These are phyloP conservation scores for Aldrovandia affinis DNA, from an alignment of 2,797 vertebrate species.

Conservation along the genomic window DNA sequence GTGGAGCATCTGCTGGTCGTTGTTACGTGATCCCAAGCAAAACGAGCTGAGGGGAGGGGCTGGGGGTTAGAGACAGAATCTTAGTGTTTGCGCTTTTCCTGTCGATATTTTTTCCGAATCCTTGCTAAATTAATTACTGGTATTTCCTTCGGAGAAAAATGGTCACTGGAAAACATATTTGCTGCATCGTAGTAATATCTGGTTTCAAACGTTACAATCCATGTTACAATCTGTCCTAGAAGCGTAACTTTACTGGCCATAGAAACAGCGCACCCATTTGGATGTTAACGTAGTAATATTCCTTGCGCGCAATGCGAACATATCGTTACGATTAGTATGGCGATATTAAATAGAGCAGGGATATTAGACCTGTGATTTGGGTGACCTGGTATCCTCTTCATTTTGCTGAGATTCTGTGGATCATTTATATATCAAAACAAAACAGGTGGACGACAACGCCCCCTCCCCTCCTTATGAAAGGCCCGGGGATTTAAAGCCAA, in stretches of 20 bases:
- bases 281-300: not conserved
- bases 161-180: not conserved
- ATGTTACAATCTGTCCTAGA: not conserved
- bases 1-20: constrained; percentile 30
- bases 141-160: not conserved
- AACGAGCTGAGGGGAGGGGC: constrained; percentile 31
- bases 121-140: constrained; percentile 20
- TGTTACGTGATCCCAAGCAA: constrained; percentile 27
- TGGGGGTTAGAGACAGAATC: constrained; percentile 23
- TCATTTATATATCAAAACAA: constrained; percentile 1
- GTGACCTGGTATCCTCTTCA: not conserved
- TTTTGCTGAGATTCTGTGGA: not conserved
- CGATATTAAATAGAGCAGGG: not conserved
- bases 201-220: not conserved
- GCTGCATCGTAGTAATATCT: not conserved
- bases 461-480: not conserved
- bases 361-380: not conserved
- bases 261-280: not conserved
- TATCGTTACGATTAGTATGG: not conserved
- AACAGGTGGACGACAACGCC: constrained; percentile 4
- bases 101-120: not conserved
- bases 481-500: not conserved
- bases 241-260: not conserved
- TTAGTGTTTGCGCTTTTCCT: constrained; percentile 26
- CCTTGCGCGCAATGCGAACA: constrained; percentile 8